Conservation (phyloP, 2,113 vertebrate species). For the Lota lota region DNA sequence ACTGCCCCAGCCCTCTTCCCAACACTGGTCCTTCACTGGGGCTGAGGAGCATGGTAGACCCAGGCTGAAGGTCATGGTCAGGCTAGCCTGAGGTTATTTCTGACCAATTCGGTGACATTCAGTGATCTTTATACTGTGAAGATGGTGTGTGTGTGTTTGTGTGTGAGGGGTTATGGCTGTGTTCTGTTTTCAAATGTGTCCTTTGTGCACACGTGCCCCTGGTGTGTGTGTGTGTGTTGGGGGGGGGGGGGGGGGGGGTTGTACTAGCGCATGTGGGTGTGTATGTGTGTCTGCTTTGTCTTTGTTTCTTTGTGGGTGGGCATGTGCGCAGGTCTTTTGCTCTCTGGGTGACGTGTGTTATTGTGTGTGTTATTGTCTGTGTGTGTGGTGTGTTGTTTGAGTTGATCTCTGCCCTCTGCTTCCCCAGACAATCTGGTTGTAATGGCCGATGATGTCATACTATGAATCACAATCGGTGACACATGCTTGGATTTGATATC, state of each 20-base stretch:
- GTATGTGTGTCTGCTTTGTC: background rate
- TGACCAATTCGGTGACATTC: too few relatives aligned
- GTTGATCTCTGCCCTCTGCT: constrained; percentile 55
- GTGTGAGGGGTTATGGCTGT: background rate
- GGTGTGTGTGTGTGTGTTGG: background rate
- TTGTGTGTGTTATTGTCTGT: background rate
- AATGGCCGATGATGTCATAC: constrained; percentile 76
- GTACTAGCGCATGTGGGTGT: background rate
- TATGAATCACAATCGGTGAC: constrained; percentile 71
- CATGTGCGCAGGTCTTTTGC: background rate
- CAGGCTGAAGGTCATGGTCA: too few relatives aligned
- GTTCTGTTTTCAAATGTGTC: too few relatives aligned
- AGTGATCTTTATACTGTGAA: too few relatives aligned
- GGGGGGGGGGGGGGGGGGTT: too few relatives aligned
- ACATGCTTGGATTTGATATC: constrained; percentile 66
- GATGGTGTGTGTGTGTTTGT: background rate
- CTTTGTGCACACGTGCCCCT: too few relatives aligned
- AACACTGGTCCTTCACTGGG: too few relatives aligned
- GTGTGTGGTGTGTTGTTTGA: constrained; percentile 31
- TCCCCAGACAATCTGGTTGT: constrained; percentile 70
- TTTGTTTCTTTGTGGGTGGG: background rate
- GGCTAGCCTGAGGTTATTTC: too few relatives aligned
- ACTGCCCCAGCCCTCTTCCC: too few relatives aligned
- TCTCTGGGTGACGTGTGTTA: background rate
- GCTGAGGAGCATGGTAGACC: too few relatives aligned